A percentile compares a stretch with the other conserved stretches of the same genome.
These are phyloP conservation scores for Henricia sp. DNA, from an alignment of 53 echinoderm and acorn worm species.

Conservation along the genomic window DNA sequence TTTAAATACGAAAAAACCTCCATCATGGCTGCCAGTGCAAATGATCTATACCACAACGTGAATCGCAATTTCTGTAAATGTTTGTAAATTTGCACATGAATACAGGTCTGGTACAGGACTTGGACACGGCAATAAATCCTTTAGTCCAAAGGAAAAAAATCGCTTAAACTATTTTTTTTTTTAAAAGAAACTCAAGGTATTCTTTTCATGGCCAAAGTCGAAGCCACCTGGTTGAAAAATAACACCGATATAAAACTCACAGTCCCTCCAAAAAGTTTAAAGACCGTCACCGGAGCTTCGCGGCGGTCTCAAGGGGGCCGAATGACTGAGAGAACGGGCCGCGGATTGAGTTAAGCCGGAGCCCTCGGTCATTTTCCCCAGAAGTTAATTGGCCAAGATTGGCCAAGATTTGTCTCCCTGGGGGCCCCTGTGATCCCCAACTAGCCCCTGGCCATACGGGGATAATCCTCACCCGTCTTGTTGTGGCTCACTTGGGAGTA, in stretches of 20 bases:
- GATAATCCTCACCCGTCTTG: conserved; percentile 53
- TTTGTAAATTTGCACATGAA: too few species aligned
- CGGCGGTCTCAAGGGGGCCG: conserved; percentile 27
- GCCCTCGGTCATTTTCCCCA: conserved; percentile 58
- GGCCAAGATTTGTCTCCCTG: conserved; percentile 55
- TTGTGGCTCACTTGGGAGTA: conserved; percentile 47
- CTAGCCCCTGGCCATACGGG: not conserved
- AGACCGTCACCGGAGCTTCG: not conserved
- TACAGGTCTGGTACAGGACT: too few species aligned
- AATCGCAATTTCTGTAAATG: too few species aligned
- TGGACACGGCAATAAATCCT: too few species aligned
- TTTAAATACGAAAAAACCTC: too few species aligned
- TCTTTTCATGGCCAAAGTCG: not conserved
- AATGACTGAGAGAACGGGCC: not conserved
- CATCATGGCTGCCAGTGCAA: too few species aligned
- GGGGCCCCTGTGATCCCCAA: not conserved
- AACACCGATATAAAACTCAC: not conserved
- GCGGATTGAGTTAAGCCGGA: conserved; percentile 49
- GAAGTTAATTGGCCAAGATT: conserved; percentile 63
- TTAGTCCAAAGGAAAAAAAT: too few species aligned
- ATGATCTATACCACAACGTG: too few species aligned
- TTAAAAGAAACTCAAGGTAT: not conserved
- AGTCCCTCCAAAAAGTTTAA: not conserved
- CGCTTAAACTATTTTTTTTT: too few species aligned
- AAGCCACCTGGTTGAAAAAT: conserved; percentile 6